Base-by-base conservation (phyloP, 2,797 vertebrate genomes). In the Mareca penelope region DNA sequence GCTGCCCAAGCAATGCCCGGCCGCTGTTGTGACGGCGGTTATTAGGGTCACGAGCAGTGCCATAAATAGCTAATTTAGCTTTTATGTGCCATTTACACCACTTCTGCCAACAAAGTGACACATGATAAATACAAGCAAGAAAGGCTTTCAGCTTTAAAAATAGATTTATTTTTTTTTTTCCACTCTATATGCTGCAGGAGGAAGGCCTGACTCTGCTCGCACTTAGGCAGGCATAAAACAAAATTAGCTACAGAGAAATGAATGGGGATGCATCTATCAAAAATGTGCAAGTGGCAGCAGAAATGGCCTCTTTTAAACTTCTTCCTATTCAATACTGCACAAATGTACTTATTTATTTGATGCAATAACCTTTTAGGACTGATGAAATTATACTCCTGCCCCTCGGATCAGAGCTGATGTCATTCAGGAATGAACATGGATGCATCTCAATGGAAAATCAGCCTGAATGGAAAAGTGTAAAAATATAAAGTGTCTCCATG, bases 71-170 rank as follows among this genome's bases (percentile, higher is more conserved):
- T 79, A 63, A 44, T 95, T 93, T 84, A 70, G 67, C 68, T 88
- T 90, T 79, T 79, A 37, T 37, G 24, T 65, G 67, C 68, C 71
- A 44, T 88, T 94, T 85, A 67, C 33, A 70, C 50, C 59, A 52
- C 26, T 59, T 40, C 71, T 75, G 80, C 59, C 77, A 80, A 40
- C 57, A 80, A 91, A 90, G 50, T 67, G 76, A 63, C 85, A 75
- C 37, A 23, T 55, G 82, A 89, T 80, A 89, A 95, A 92, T 44
- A 85, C 71, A 89, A 95, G 63, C 63, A 90, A 88, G 57, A 95
- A 87, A 88, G 73, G 33, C 63, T 92, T 95, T 94, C 76, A 72
- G n/a, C 65, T 92, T 88, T 71, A 90, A 94, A 94, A 96, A 82
- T 37, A 95, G 76, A 85, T 95, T 79, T 48, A 7, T 48, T 48